A percentile compares a stretch with the other conserved stretches of the same genome.
These are phyloP conservation scores for Druon quercuslanigerum DNA, from an alignment of 1,140 invertebrate genomes.

Conservation along the genomic window DNA sequence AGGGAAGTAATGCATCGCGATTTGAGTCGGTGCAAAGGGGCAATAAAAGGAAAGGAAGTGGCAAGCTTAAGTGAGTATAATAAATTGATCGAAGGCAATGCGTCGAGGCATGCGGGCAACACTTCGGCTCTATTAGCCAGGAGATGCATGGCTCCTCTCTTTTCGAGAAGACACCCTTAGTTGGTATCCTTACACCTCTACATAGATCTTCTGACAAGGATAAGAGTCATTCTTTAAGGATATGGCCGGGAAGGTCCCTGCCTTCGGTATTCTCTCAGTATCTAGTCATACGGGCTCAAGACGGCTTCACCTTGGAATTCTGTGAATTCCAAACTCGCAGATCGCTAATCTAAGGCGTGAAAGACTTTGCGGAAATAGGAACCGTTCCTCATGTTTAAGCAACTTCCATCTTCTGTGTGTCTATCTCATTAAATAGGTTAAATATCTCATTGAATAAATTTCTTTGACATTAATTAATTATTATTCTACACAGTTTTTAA, in stretches of 20 bases:
- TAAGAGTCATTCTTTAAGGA: conserved; percentile 49
- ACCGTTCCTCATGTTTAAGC: background rate
- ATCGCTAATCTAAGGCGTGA: no score
- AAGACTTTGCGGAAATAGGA: background rate
- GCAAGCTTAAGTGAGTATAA: conserved; percentile 55
- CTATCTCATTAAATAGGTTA: background rate
- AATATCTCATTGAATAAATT: no score
- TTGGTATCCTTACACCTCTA: conserved; percentile 21
- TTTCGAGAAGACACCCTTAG: conserved; percentile 44
- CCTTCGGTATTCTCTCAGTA: conserved; percentile 6
- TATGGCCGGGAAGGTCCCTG: conserved; percentile 11
- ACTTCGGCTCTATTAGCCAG: conserved; percentile 54
- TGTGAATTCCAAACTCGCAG: background rate
- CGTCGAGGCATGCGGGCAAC: conserved; percentile 56
- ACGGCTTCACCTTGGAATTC: conserved; percentile 27
- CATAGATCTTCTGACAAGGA: conserved; percentile 43
- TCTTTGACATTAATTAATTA: no score
- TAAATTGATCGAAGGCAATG: conserved; percentile 59
- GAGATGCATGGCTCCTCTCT: conserved; percentile 54
- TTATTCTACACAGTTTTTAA: no score
- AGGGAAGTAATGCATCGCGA: no score
- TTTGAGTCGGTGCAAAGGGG: background rate
- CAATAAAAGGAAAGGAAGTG: conserved; percentile 4
- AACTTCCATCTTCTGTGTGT: no score
- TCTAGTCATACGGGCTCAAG: conserved; percentile 17